A percentile compares a stretch with the other conserved stretches of the same genome.
phyloP scores from a whole-genome alignment of 2,888 invertebrate genomes.

The Bellardia pandia region DNA sequence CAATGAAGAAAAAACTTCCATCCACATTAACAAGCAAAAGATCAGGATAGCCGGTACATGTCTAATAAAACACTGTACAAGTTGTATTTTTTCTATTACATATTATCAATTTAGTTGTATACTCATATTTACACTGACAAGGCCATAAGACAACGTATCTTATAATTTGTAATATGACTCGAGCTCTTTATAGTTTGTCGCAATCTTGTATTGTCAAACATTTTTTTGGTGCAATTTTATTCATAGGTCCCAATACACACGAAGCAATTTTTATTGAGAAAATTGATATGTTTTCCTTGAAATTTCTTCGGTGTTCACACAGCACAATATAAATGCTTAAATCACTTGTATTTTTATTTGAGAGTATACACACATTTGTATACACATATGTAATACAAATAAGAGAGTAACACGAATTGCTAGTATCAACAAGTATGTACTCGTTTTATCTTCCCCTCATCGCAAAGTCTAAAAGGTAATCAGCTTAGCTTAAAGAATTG shows the following conservation, averaged over 20 bases:
- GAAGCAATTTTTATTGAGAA: not conserved
- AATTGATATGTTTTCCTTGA: no score
- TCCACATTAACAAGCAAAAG: slow-evolving; percentile 75
- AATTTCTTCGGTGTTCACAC: no score
- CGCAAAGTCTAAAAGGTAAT: no score
- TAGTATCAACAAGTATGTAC: no score
- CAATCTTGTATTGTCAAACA: not conserved
- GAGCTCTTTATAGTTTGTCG: not conserved
- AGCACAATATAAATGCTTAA: no score
- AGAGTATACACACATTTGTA: no score
- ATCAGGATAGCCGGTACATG: slow-evolving; percentile 76
- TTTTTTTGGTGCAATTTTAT: not conserved
- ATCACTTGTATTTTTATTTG: no score
- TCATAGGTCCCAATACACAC: not conserved
- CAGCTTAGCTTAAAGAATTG: no score
- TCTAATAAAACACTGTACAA: slow-evolving; percentile 68
- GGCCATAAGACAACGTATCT: not conserved
- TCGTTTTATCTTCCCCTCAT: no score
- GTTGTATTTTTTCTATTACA: not conserved
- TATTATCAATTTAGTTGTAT: not conserved
- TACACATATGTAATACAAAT: no score
- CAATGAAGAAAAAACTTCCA: slow-evolving; percentile 73
- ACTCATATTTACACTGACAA: not conserved
- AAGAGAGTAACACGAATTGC: no score
- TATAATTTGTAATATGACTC: not conserved